Evolutionary conservation across 1,140 invertebrate genomes (phyloP).

Genomic region (Planococcus citri): DNA sequence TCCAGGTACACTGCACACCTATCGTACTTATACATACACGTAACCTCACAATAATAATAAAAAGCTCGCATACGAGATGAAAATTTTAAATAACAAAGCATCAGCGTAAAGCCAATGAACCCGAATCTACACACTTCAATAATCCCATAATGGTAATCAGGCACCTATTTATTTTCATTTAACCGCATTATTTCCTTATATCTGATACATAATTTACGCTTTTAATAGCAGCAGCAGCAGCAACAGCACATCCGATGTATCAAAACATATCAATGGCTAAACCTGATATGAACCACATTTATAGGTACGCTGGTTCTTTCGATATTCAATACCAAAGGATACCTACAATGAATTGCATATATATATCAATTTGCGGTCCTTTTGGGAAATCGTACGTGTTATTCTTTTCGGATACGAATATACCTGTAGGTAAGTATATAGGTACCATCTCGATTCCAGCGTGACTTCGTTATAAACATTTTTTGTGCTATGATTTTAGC

Average conservation of each 20-base stretch:
- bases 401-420: too few species aligned
- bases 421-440: too few species aligned
- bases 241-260: background rate
- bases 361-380: background rate
- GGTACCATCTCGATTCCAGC: too few species aligned
- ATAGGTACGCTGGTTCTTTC: too few species aligned
- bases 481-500: too few species aligned
- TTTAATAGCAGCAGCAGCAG: too few species aligned
- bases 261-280: background rate
- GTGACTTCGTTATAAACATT: too few species aligned
- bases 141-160: conserved; percentile 2
- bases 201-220: conserved; percentile 3
- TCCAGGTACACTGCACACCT: too few species aligned
- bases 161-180: conserved; percentile 4
- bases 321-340: background rate
- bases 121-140: background rate
- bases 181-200: conserved; percentile 3
- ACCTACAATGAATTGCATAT: background rate
- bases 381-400: too few species aligned
- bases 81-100: background rate
- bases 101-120: background rate
- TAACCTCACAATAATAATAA: too few species aligned
- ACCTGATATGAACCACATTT: background rate
- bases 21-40: too few species aligned
- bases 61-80: background rate